Base-by-base conservation (phyloP, 2,113 vertebrate genomes). In the Daphoenositta chrysoptera region DNA sequence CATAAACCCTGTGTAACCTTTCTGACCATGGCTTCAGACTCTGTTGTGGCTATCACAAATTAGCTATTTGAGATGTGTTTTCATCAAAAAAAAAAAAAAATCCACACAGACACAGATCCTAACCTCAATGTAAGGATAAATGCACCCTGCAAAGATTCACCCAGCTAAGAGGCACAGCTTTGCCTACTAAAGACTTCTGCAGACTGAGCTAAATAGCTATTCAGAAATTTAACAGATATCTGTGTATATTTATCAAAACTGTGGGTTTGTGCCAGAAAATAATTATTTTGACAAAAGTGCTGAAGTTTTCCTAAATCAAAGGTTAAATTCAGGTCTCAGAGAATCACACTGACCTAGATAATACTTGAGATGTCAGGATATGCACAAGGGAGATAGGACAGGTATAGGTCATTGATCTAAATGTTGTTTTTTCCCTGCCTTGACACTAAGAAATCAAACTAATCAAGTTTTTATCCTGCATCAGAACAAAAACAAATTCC, bases 261-360 rank as follows among this genome's bases (percentile, higher is more conserved):
- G 4, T 13, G 9, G 0, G 4, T 39, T 64, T 70, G 2, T 21
- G 3, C 18, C 4, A 39, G 20, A 78, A 82, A 90, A 68, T 8
- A 75, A 28, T 17, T 65, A 31, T 85, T 73, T 82, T 66, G 20
- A 45, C 15, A 51, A 6, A 75, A 75, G 7, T 39, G 9, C 8
- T 78, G 35, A 68, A 27, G 5, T 82, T 79, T 71, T 35, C 24
- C 12, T 1, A 1, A 58, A 13, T 47, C 24, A 15, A 75, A 33
- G 6, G 37, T 54, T 66, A 88, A 51, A 71, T 60, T 69, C 30
- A 51, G 16, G 7, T 92, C 56, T 63, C 40, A 72, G 26, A 79
- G 37, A 45, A 39, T 42, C 40, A 48, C 0, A 0, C 8, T 69
- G 31, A 76, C 40, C 2, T 68, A 35, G 21, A 10, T 42, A 90